Evolutionary conservation across 2,888 invertebrate genomes (phyloP).

Genomic region (Lepidonotus clava): DNA sequence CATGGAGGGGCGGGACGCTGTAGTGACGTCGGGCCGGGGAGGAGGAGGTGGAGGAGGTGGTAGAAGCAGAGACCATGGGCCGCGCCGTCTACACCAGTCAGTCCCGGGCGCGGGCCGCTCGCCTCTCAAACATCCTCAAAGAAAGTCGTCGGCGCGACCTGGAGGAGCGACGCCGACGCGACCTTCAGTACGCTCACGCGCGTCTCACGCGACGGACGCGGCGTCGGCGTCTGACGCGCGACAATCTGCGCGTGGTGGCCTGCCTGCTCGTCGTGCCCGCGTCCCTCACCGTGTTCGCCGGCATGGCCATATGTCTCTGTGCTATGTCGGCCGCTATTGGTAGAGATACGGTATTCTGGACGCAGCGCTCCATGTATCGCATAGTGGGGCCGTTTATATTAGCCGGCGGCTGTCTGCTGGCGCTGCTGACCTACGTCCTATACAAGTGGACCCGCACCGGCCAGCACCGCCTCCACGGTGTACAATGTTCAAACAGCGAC

Average conservation of each 20-base stretch:
- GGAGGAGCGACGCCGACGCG: background rate
- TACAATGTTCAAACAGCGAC: too few species aligned
- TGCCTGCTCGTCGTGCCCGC: conserved; percentile 27
- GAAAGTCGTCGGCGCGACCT: background rate
- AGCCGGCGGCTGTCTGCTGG: background rate
- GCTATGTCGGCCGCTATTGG: conserved; percentile 24
- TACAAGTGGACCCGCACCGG: conserved; percentile 39
- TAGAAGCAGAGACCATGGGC: background rate
- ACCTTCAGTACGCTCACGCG: conserved; percentile 1
- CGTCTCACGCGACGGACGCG: background rate
- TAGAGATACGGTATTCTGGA: conserved; percentile 24
- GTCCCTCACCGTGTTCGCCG: background rate
- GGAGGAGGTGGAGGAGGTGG: too few species aligned
- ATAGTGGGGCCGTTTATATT: conserved; percentile 15
- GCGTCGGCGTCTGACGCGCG: background rate
- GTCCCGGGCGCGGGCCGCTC: background rate
- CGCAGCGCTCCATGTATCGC: background rate
- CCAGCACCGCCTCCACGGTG: background rate
- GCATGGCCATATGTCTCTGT: conserved; percentile 33
- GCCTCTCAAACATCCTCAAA: background rate
- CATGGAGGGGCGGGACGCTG: too few species aligned
- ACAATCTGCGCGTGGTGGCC: background rate
- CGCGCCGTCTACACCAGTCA: background rate
- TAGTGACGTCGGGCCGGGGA: too few species aligned
- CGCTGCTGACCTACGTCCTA: background rate